These are phyloP conservation scores for Atta texana DNA, from an alignment of 1,140 invertebrate genomes.

Conservation along the genomic window DNA sequence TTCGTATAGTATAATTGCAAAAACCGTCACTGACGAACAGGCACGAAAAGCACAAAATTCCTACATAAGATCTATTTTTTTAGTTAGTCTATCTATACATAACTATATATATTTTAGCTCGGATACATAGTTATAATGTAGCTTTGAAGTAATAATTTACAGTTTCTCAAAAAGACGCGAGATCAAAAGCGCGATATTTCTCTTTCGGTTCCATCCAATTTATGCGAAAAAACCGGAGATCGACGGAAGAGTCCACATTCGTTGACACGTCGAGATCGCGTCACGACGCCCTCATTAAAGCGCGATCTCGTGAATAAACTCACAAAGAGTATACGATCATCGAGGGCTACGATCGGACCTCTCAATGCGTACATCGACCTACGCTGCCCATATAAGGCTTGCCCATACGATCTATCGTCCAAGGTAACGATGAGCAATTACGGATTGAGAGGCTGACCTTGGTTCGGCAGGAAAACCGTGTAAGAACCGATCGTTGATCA, in stretches of 20 bases:
- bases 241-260: conserved; percentile 3
- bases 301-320: conserved; percentile 39
- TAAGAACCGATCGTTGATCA: conserved; percentile 19
- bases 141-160: conserved; percentile 2
- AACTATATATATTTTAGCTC: neutral
- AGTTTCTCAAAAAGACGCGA: neutral
- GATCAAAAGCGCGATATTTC: neutral
- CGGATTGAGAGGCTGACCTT: conserved; percentile 36
- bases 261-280: conserved; percentile 40
- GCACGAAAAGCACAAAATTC: neutral
- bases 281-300: conserved; percentile 47
- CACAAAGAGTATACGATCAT: neutral
- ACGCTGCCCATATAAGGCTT: conserved; percentile 30
- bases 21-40: neutral
- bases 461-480: conserved; percentile 5
- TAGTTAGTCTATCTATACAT: neutral
- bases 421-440: conserved; percentile 44
- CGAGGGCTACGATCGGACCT: neutral
- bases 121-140: neutral
- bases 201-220: neutral
- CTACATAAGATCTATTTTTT: neutral
- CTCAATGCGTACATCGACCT: conserved; percentile 36
- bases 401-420: conserved; percentile 54
- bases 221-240: neutral
- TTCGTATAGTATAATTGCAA: conserved; percentile 11